Base-by-base conservation (phyloP, 2,888 invertebrate species). In the Nebria brevicollis region DNA sequence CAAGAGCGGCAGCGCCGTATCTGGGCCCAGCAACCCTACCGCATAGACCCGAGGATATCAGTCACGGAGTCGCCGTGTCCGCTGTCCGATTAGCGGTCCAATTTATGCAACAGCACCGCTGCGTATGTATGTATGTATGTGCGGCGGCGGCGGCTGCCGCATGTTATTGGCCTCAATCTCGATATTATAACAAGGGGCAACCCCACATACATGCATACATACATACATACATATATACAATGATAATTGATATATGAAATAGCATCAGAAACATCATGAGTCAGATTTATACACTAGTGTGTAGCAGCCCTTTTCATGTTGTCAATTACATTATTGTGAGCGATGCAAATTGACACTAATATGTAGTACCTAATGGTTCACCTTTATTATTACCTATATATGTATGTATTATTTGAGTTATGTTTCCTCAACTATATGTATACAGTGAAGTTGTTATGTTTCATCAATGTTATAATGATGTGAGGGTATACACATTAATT, bases 71-170 rank as follows among this genome's bases (percentile, higher is more conserved):
- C 43, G 26, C 75, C 64, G 77, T 77, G 77, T 77, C 70, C 70
- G 77, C 70, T 68, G 54, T 77, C 77, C 77, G 77, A 77, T 77
- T 77, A 77, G 77, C 77, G 77, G 64, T 20, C 70, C 70, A 68
- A 54, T 54, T 54, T 11, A 54, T 54, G 13, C 13, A 54, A 54
- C 13, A 54, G 13, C 54, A 5, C 54, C 8, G 54, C 8, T 54
- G 7, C 8, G 13, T 54, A 13, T 54, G 54, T 54, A 54, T 54
- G 54, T 54, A 13, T 54, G 54, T 54, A 54, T 54, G 54, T 54
- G 6, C 11, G 6, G 54, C 34, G 34, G 34, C 34, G 34, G 13
- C 54, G 13, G 11, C 13, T 11, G 54, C 54, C 54, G 7, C 54
- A 54, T 54, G 54, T 54, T 54, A 54, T 54, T 54, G 54, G 54